These are phyloP conservation scores for Eumerus sabulonum DNA, from an alignment of 2,888 invertebrate species.

Conservation along the genomic window DNA sequence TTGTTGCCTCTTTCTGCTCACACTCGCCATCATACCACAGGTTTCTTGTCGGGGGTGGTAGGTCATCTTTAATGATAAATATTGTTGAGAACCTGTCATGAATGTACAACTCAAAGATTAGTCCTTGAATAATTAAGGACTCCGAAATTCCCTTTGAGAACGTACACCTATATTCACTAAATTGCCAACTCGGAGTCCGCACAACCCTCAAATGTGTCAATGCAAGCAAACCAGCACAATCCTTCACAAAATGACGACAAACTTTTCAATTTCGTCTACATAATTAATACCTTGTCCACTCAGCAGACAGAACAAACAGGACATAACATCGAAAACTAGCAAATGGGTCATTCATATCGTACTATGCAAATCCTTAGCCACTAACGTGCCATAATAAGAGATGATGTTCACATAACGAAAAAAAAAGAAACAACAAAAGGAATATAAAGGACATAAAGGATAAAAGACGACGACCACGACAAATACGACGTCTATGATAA, in stretches of 20 bases:
- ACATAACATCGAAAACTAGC: conserved; percentile 7
- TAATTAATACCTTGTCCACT: conserved; percentile 36
- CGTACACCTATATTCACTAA: too few species aligned
- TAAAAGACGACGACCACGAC: not conserved
- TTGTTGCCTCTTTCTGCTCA: too few species aligned
- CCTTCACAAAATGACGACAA: conserved; percentile 7
- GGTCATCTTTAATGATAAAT: too few species aligned
- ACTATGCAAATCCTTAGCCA: conserved; percentile 56
- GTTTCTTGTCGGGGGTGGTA: too few species aligned
- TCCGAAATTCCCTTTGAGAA: too few species aligned
- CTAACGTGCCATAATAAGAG: conserved; percentile 62
- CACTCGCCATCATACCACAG: too few species aligned
- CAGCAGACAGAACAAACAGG: conserved; percentile 5
- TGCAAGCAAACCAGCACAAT: not conserved
- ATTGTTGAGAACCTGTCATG: too few species aligned
- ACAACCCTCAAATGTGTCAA: too few species aligned
- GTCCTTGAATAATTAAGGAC: too few species aligned
- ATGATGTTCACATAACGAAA: too few species aligned
- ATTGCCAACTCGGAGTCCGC: too few species aligned
- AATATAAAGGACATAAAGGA: conserved; percentile 17
- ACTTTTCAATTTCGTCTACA: conserved; percentile 32
- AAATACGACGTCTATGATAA: not conserved
- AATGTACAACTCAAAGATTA: too few species aligned
- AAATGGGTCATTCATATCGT: conserved; percentile 42
- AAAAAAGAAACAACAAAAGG: not conserved